Evolutionary conservation across 2,113 vertebrate genomes (phyloP), one percentile per base, ranked within the genome.

Genomic region (Dissostichus mawsoni): DNA sequence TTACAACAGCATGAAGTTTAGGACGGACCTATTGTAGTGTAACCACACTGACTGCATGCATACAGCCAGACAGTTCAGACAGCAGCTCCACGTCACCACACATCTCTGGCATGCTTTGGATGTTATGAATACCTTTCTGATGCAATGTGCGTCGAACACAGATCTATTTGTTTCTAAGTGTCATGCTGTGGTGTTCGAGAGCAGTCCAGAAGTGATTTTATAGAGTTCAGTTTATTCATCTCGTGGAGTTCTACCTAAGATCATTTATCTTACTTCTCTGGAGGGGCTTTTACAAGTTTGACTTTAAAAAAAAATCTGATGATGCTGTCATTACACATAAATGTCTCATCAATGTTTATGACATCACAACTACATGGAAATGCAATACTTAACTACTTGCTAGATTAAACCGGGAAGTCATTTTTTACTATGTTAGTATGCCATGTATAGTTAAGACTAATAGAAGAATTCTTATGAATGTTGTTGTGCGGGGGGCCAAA

Each of bases 81-180:
- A 29, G 44, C 16, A 25, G 44, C 29, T 29, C 29, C 29, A 29
- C 29, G 29, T 50, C 55, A 23, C 13, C 45, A 1, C 65, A 53
- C 45, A 66, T 47, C 48, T 11, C n/a, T 72, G 62, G 1, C 41
- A 33, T 52, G 29, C 45, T 41, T 65, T 17, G 61, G 23, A 67
- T 69, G 63, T 57, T 52, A 69, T 36, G 59, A 73, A 85, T 69
- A 41, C 56, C 56, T 56, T 17, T 44, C 52, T 18, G 23, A 58
- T 29, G 8, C 7, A 16, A 51, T 18, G 16, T 63, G 13, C 17
- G 13, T 56, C 53, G 50, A 11, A 41, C 5, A 17, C 25, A 29
- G 11, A 41, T 14, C 0, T 47, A 0, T 12, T 23, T 23, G 23
- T 56, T 11, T 23, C 8, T 47, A 3, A 14, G 14, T 18, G 50